Evolutionary conservation across 2,797 vertebrate genomes (phyloP).

Genomic region (Apogon talboti): DNA sequence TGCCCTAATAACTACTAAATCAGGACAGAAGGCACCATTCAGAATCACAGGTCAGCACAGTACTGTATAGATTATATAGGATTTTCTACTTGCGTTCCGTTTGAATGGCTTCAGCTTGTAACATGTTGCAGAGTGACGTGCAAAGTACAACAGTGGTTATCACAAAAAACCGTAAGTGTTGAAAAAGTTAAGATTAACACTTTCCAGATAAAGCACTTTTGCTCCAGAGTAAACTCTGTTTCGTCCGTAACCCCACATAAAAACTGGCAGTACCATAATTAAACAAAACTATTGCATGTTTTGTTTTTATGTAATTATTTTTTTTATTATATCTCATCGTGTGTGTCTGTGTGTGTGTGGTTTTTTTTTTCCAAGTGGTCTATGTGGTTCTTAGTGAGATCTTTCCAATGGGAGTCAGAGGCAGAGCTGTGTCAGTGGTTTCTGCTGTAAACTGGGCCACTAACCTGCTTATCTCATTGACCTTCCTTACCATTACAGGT

Average conservation of each 20-base stretch:
- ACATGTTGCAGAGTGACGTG: background rate
- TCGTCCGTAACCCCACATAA: background rate
- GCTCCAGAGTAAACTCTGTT: slow-evolving; percentile 8
- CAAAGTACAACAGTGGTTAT: slow-evolving; percentile 39
- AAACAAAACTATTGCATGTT: background rate
- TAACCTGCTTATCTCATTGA: slow-evolving; percentile 95
- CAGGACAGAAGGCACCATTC: background rate
- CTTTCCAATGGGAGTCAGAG: slow-evolving; percentile 93
- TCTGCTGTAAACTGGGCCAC: slow-evolving; percentile 95
- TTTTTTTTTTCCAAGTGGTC: slow-evolving; percentile 86
- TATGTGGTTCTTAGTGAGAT: slow-evolving; percentile 95
- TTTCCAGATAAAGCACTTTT: slow-evolving; percentile 4
- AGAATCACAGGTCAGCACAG: background rate
- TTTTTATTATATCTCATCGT: background rate
- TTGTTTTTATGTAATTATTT: no score
- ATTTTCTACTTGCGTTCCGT: background rate
- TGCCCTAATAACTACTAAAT: background rate
- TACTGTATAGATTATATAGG: no score
- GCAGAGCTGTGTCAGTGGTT: slow-evolving; percentile 92
- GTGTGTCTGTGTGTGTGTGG: slow-evolving; percentile 15
- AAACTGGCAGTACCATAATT: background rate
- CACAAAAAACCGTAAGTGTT: slow-evolving; percentile 1
- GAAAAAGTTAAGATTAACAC: background rate
- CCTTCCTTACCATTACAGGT: slow-evolving; percentile 94
- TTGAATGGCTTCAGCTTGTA: background rate